These are phyloP conservation scores for Siniperca chuatsi DNA, from an alignment of 2,113 vertebrate species.

Conservation along the genomic window DNA sequence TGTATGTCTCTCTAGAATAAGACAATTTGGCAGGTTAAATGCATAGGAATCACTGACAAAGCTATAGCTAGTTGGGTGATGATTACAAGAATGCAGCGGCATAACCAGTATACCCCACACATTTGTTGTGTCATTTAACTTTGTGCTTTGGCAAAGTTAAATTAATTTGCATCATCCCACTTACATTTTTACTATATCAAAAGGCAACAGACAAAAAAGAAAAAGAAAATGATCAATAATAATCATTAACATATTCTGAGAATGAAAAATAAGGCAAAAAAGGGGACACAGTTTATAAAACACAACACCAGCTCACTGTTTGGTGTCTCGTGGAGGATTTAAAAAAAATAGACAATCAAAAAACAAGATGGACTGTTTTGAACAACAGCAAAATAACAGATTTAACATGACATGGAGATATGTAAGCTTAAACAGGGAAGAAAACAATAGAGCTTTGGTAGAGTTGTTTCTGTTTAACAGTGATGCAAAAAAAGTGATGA, in stretches of 20 bases:
- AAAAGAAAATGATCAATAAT: constrained; percentile 20
- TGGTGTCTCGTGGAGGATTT: constrained; percentile 2
- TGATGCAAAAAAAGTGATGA: background rate
- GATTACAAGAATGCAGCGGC: constrained; percentile 48
- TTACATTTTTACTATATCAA: constrained; percentile 23
- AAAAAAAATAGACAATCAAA: constrained; percentile 11
- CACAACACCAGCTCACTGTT: constrained; percentile 11
- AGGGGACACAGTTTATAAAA: constrained; percentile 17
- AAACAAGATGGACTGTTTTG: background rate
- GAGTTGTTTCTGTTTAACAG: background rate
- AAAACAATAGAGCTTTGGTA: constrained; percentile 28
- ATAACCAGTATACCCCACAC: constrained; percentile 63
- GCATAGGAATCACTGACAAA: constrained; percentile 46
- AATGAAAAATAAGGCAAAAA: constrained; percentile 1
- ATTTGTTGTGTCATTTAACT: constrained; percentile 32
- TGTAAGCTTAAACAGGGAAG: background rate
- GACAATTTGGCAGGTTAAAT: constrained; percentile 50
- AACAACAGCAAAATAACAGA: constrained; percentile 10
- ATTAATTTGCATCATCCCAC: constrained; percentile 12
- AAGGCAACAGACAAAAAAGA: constrained; percentile 16
- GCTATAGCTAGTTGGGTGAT: constrained; percentile 18
- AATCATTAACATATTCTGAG: background rate
- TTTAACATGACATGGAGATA: constrained; percentile 15
- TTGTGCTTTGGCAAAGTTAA: constrained; percentile 22
- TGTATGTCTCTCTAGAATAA: constrained; percentile 11